Percentiles rank a stretch among this genome's conserved stretches.
These are phyloP conservation scores for Phrynocephalus guinanensis DNA, from an alignment of 2,797 vertebrate genomes.

Conservation along the genomic window DNA sequence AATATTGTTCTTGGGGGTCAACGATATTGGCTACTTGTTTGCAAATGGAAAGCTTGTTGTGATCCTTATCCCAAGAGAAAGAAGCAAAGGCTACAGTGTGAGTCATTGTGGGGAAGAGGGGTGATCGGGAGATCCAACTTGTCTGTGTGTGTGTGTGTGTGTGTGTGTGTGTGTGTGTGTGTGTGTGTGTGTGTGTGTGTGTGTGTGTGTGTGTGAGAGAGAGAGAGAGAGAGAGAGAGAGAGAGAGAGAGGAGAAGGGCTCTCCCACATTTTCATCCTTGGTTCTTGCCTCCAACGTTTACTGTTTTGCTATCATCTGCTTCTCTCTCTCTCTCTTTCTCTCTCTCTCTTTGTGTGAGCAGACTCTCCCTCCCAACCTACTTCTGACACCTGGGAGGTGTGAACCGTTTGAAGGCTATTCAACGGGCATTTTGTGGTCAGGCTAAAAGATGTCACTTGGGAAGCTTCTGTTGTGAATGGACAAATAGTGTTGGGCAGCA, in stretches of 20 bases:
- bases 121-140: no score
- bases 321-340: no score
- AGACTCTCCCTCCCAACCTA: not conserved
- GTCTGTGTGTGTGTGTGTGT: no score
- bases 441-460: not conserved
- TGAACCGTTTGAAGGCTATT: not conserved
- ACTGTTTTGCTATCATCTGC: not conserved
- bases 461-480: no score
- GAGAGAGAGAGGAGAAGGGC: no score
- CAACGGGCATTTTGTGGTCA: no score
- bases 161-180: no score
- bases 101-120: not conserved
- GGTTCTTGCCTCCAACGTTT: fast-evolving
- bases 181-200: no score
- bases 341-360: not conserved
- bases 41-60: not conserved
- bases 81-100: not conserved
- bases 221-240: no score
- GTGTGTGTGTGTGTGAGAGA: no score
- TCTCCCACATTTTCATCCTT: not conserved
- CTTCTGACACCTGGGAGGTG: not conserved
- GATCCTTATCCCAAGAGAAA: not conserved
- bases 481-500: no score
- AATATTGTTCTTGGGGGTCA: no score
- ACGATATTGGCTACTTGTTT: not conserved